Evolutionary conservation across 23 tunicate genomes (phyloP).

Genomic region (Trididemnum clinides): DNA sequence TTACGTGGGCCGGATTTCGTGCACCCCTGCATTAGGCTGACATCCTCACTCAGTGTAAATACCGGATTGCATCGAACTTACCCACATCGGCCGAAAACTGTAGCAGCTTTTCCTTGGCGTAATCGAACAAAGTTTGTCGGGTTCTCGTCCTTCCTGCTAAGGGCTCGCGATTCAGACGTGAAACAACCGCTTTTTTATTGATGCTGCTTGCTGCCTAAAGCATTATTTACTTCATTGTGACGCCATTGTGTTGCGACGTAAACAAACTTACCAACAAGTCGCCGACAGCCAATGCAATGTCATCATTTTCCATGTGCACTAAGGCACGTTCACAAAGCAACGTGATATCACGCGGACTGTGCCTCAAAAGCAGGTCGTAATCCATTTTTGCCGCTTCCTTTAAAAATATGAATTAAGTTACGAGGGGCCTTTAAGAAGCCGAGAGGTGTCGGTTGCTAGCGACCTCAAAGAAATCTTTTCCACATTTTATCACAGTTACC

Average conservation of each 20-base stretch:
- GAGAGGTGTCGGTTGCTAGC: too few species aligned
- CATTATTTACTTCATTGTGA: not conserved
- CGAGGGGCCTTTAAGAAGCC: too few species aligned
- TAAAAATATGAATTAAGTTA: too few species aligned
- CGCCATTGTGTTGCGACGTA: not conserved
- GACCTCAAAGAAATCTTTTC: not conserved
- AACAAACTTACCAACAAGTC: slow-evolving; percentile 58
- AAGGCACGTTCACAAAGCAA: slow-evolving; percentile 74
- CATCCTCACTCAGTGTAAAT: too few species aligned
- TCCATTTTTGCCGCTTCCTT: slow-evolving; percentile 74
- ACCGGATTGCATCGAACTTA: too few species aligned
- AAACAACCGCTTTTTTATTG: slow-evolving; percentile 47
- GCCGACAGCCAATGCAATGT: slow-evolving; percentile 40
- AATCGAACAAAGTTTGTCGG: slow-evolving; percentile 72
- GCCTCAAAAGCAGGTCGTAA: slow-evolving; percentile 60
- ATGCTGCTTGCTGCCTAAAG: slow-evolving; percentile 57
- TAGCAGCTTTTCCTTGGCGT: slow-evolving; percentile 45
- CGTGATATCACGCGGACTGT: slow-evolving; percentile 62
- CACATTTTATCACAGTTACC: slow-evolving; percentile 10
- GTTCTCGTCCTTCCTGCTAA: slow-evolving; percentile 59
- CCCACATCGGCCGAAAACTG: too few species aligned
- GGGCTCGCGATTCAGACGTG: slow-evolving; percentile 55
- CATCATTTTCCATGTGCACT: slow-evolving; percentile 69
- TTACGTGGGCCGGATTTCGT: too few species aligned
- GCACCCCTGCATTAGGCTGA: too few species aligned